Conservation (phyloP, 2,888 invertebrate genomes). For the Melinopterus prodromus region DNA sequence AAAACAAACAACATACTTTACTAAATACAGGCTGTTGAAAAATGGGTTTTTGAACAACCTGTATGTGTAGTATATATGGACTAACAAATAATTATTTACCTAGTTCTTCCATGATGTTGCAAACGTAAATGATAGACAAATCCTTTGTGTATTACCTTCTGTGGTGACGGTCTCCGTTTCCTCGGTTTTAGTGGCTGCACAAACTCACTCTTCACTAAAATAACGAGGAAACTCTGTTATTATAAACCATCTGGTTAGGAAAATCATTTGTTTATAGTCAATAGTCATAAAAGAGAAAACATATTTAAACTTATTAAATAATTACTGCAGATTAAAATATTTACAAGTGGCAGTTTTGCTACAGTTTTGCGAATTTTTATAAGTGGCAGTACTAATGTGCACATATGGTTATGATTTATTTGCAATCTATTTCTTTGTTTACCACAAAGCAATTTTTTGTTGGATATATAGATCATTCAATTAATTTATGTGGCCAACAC, state of each 20-base stretch:
- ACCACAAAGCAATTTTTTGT: too few species aligned
- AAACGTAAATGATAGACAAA: slow-evolving; percentile 38
- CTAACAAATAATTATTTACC: slow-evolving; percentile 22
- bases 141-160: slow-evolving; percentile 40
- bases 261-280: neutral
- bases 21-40: neutral
- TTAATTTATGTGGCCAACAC: too few species aligned
- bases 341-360: too few species aligned
- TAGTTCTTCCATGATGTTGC: slow-evolving; percentile 35
- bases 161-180: slow-evolving; percentile 33
- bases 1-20: neutral
- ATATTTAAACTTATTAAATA: neutral
- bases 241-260: slow-evolving; percentile 5
- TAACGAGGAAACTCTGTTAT: slow-evolving; percentile 23
- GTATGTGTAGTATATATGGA: neutral
- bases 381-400: too few species aligned
- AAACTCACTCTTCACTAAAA: slow-evolving; percentile 32
- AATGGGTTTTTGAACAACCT: neutral
- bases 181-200: slow-evolving; percentile 29
- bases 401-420: too few species aligned
- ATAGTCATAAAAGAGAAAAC: neutral
- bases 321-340: too few species aligned
- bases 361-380: too few species aligned
- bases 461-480: too few species aligned
- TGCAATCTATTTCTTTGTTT: too few species aligned